Conservation (phyloP, 2,113 vertebrate genomes). For the Nerophis ophidion region DNA sequence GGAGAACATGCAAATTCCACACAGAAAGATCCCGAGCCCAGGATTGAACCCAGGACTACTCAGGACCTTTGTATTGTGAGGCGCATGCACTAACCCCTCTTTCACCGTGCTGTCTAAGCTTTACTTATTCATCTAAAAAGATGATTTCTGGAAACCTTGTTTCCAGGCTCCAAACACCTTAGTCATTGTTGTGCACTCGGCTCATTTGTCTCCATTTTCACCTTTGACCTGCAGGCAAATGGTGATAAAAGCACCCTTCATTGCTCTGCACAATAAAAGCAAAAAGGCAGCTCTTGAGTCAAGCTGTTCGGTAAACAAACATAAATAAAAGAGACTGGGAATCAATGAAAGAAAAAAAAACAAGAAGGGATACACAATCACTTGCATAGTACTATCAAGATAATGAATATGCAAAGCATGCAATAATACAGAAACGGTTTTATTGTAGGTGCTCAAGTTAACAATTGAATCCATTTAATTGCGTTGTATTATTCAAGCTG, state of each 20-base stretch:
- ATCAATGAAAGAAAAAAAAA: constrained; percentile 57
- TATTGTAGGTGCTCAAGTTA: neutral
- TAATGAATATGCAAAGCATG: neutral
- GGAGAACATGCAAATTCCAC: no score
- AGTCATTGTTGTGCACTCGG: constrained; percentile 59
- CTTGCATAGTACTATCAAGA: neutral
- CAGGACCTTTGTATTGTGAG: no score
- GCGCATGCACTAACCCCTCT: no score
- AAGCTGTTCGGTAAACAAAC: constrained; percentile 64
- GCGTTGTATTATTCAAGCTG: constrained; percentile 12
- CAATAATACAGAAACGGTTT: neutral
- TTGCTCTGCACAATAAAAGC: constrained; percentile 69
- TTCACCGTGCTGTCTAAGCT: no score
- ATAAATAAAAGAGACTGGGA: constrained; percentile 68
- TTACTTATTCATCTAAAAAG: constrained; percentile 7
- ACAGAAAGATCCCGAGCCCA: no score
- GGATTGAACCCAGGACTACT: no score
- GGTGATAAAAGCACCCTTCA: constrained; percentile 77
- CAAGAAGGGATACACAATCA: constrained; percentile 7
- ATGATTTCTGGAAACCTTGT: constrained; percentile 26
- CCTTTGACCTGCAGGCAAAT: constrained; percentile 71
- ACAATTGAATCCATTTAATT: neutral
- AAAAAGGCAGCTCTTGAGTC: constrained; percentile 66
- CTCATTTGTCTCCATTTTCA: constrained; percentile 71
- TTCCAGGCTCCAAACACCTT: constrained; percentile 39